phyloP scores from a whole-genome alignment of 2,888 invertebrate genomes.

The Melitaea athalia region DNA sequence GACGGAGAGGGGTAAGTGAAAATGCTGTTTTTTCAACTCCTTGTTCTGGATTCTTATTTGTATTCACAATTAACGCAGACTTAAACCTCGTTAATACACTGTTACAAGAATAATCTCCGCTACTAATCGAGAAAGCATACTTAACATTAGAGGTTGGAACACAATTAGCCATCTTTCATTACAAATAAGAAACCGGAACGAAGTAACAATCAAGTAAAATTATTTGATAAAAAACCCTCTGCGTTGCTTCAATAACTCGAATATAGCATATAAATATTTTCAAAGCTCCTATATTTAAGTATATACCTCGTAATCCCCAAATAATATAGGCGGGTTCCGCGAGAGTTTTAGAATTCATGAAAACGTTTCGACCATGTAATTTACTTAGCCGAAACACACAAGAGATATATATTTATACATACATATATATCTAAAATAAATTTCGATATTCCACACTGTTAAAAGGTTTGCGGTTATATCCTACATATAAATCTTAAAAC shows the following conservation, averaged over 20 bases:
- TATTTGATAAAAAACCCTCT: slow-evolving; percentile 34
- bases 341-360: slow-evolving; percentile 67
- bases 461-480: slow-evolving; percentile 63
- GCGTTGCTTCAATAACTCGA: slow-evolving; percentile 25
- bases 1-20: slow-evolving; percentile 75
- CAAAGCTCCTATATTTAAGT: slow-evolving; percentile 44
- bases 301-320: slow-evolving; percentile 14
- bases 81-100: slow-evolving; percentile 1
- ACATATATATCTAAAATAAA: slow-evolving; percentile 48
- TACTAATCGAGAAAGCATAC: neutral
- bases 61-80: neutral
- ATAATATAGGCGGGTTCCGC: slow-evolving; percentile 52
- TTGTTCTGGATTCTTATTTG: slow-evolving; percentile 1
- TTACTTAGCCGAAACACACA: slow-evolving; percentile 52
- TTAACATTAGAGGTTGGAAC: neutral
- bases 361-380: slow-evolving; percentile 49
- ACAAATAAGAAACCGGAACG: slow-evolving; percentile 4
- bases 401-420: slow-evolving; percentile 56
- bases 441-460: slow-evolving; percentile 59
- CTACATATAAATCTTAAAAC: slow-evolving; percentile 75
- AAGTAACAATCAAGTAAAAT: slow-evolving; percentile 17
- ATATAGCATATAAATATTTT: slow-evolving; percentile 51
- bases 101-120: slow-evolving; percentile 1
- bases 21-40: slow-evolving; percentile 37
- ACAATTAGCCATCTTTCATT: neutral